Base-by-base conservation (phyloP, 2,113 vertebrate species). In the Sinosuthora webbiana region DNA sequence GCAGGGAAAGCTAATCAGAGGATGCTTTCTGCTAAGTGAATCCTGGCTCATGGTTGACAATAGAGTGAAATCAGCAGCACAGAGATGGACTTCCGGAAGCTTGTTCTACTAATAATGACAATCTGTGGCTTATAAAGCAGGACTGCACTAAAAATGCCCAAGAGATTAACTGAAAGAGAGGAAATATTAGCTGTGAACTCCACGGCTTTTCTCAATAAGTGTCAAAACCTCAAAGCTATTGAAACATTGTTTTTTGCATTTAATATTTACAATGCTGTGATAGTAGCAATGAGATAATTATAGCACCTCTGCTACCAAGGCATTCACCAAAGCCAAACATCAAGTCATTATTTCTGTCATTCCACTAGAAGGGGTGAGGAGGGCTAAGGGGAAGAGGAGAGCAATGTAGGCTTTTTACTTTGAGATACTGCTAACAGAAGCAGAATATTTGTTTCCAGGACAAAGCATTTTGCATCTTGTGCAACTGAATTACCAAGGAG, bases 211-310 rank as follows among this genome's bases (percentile, higher is more conserved):
- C 56, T 96, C 76, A 64, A 52, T 70, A 86, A 90, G 60, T 95
- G 93, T 96, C 93, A 95, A 77, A 93, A 86, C 93, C 92, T 92
- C 80, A 87, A 81, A 83, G 79, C 71, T 87, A 94, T 71, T 86
- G 96, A 96, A 96, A 96, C 95, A 90, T 84, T 92, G 85, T 33
- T 93, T 95, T 96, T 74, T 81, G 44, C 85, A 92, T 93, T 97
- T 94, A 93, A 64, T 95, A 95, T 95, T 97, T 95, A 87, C 76
- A 63, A 35, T 57, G 47, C 44, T 67, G 23, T 95, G 78, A 76
- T 78, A 90, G 78, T 30, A 87, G 55, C 85, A 96, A 94, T 95
- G 41, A 83, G 86, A 95, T 95, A 96, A 97, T 97, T 94, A 90
- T 42, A 79, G 53, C 79, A 95, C 68, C 94, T 96, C 53, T 81